These are phyloP conservation scores for Meriones psammophilus DNA, from an alignment of 2,797 vertebrate species.

Conservation along the genomic window DNA sequence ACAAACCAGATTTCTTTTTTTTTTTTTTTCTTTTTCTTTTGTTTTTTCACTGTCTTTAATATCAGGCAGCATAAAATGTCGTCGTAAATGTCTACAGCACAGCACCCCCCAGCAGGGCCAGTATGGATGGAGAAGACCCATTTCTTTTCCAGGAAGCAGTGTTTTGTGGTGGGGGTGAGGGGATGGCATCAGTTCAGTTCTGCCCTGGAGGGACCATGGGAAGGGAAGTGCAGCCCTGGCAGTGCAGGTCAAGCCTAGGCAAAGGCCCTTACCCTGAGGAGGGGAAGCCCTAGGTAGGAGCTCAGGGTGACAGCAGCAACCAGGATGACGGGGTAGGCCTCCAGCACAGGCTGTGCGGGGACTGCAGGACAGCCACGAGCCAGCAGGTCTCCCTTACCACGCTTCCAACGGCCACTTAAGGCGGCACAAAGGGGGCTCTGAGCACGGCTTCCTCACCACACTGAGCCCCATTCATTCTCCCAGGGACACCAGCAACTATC, in stretches of 20 bases:
- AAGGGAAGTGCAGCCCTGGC: fast-evolving
- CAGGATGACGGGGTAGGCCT: background rate
- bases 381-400: slow-evolving; percentile 63
- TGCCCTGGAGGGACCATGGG: background rate
- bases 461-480: slow-evolving; percentile 81
- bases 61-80: background rate
- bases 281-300: background rate
- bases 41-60: background rate
- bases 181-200: background rate
- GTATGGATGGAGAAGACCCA: fast-evolving
- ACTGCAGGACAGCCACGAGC: slow-evolving; percentile 58
- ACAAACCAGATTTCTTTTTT: background rate
- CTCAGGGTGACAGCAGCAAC: background rate
- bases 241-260: background rate
- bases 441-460: slow-evolving; percentile 59
- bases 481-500: slow-evolving; percentile 11
- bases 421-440: slow-evolving; percentile 80
- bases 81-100: fast-evolving
- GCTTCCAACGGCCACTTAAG: slow-evolving; percentile 81
- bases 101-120: background rate
- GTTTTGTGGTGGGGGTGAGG: too few species aligned
- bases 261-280: background rate
- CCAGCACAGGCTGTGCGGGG: background rate
- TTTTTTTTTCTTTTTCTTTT: background rate
- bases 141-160: background rate